These are phyloP conservation scores for Copidosoma floridanum DNA, from an alignment of 1,140 invertebrate genomes.

Conservation along the genomic window DNA sequence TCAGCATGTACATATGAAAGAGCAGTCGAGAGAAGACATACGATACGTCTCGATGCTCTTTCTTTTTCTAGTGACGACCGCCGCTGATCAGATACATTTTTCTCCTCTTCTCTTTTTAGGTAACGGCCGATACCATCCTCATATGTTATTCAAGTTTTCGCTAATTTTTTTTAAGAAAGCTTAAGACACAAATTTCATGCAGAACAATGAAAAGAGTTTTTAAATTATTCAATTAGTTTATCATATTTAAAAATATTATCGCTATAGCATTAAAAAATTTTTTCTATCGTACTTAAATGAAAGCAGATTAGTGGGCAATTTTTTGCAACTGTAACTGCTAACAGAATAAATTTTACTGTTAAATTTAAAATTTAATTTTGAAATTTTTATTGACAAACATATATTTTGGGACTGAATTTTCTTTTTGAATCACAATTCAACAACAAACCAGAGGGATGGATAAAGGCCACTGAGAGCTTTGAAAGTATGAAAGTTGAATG, in stretches of 20 bases:
- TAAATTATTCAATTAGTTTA: too few relatives aligned
- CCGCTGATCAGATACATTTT: neutral
- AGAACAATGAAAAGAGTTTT: too few relatives aligned
- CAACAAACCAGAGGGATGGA: too few relatives aligned
- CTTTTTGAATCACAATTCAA: conserved; percentile 13
- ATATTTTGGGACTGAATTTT: conserved; percentile 32
- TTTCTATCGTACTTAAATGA: conserved; percentile 17
- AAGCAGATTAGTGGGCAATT: neutral
- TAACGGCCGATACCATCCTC: neutral
- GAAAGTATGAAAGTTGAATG: neutral
- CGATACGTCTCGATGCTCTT: conserved; percentile 32
- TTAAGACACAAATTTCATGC: conserved; percentile 4
- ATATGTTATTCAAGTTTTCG: neutral
- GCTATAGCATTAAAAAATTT: neutral
- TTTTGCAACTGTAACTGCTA: neutral
- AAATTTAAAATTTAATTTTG: neutral
- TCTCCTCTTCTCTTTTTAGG: too few relatives aligned
- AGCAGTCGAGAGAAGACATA: conserved; percentile 32
- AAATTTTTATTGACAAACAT: conserved; percentile 16
- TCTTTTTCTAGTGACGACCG: neutral
- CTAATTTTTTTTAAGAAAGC: conserved; percentile 1
- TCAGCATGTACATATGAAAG: conserved; percentile 45
- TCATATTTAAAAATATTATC: too few relatives aligned
- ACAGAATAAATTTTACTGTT: neutral
- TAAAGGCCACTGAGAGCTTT: conserved; percentile 2